Evolutionary conservation across 2,888 invertebrate species (phyloP).

Genomic region (Xylota segnis): DNA sequence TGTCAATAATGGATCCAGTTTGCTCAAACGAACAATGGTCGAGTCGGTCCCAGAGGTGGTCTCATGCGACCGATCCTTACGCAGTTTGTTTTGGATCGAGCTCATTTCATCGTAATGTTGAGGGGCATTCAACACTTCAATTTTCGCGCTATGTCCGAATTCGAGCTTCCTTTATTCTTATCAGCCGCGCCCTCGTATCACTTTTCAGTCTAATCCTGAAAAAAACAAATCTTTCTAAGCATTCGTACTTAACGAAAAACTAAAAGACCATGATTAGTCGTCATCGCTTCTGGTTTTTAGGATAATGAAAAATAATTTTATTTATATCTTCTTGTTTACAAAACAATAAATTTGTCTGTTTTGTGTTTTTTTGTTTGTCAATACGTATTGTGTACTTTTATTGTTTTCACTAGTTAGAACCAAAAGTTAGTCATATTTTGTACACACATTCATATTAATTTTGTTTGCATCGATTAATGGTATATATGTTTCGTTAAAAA

Average conservation of each 20-base stretch:
- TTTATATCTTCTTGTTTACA: conserved; percentile 44
- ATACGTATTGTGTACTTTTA: not conserved
- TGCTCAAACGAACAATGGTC: too few species aligned
- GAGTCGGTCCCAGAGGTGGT: too few species aligned
- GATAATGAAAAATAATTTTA: conserved; percentile 55
- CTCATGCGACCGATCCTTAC: too few species aligned
- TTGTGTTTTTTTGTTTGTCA: conserved; percentile 1
- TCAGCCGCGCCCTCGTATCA: too few species aligned
- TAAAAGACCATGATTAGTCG: conserved; percentile 15
- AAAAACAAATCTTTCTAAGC: too few species aligned
- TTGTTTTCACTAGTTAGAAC: not conserved
- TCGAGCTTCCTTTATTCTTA: too few species aligned
- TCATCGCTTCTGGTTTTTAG: conserved; percentile 10
- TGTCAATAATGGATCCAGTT: too few species aligned
- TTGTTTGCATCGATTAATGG: conserved; percentile 29
- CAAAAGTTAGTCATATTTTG: conserved; percentile 23
- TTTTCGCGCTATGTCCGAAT: too few species aligned
- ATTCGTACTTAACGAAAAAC: not conserved
- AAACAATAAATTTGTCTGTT: conserved; percentile 53
- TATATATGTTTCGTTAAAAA: conserved; percentile 12
- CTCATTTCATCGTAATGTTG: too few species aligned
- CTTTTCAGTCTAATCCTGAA: too few species aligned
- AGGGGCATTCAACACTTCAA: too few species aligned
- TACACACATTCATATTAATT: conserved; percentile 6
- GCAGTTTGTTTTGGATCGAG: too few species aligned